Base-by-base conservation (phyloP, 2,888 invertebrate species). In the Polyploca ridens region DNA sequence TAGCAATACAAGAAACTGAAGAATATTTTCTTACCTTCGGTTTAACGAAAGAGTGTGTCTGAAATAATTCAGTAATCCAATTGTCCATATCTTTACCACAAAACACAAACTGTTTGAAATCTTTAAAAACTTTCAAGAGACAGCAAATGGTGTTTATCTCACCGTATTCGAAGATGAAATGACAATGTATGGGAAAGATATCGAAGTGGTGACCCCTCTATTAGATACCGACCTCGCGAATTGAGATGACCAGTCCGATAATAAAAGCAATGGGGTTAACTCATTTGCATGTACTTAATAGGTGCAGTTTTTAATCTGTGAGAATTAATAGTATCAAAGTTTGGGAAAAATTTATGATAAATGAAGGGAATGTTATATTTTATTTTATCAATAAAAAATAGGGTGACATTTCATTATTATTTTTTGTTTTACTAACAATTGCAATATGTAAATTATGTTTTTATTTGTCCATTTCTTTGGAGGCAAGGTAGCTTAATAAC, bases 21-120 rank as follows among this genome's bases (percentile, higher is more conserved):
- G 7, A 49, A 16, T 49, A 3, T 8, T 0, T 10, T 54, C 54
- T 66, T 85, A 94, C 94, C 91, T 91, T 93, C 11, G 90, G 85
- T 70, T 90, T 93, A 63, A 70, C 81, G 67, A 90, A 87, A 3
- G 86, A 82, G 58, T 88, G 90, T n/a, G 91, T 77, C 68, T 94
- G 94, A 75, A 94, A 94, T 64, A 94, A 83, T 74, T 94, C 87
- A 63, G 93, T 85, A 69, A 94, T 94, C 94, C 94, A 94, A 84
- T 93, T 88, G 65, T 94, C 91, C 94, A 94, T 94, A 71, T 72
- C 67, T 64, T 44, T 44, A 65, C 44, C 64, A 70, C 10, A 64
- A 38, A 65, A 63, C 68, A 63, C 58, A 61, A 64, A 64, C 65
- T 66, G 46, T 13, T 3, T 41, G 13, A 13, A 41, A 68, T 73